Evolutionary conservation across 2,113 vertebrate genomes (phyloP).

Genomic region (Accipiter cooperii): DNA sequence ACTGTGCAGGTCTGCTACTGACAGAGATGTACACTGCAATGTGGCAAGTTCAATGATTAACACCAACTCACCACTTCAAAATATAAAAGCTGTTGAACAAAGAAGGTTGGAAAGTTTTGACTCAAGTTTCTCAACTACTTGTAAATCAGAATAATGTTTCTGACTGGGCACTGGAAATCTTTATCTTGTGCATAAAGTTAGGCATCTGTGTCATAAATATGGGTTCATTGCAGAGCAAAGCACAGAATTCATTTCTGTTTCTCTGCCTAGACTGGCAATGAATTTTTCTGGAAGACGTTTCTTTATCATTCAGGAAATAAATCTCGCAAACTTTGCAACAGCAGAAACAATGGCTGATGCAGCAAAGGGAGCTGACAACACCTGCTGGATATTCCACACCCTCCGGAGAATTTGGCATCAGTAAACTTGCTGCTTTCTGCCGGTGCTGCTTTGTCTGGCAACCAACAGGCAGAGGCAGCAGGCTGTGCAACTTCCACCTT

Average conservation of each 20-base stretch:
- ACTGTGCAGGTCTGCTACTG: not conserved
- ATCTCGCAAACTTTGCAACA: not conserved
- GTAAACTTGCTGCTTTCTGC: not conserved
- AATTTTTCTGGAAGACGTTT: not conserved
- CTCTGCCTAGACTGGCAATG: not conserved
- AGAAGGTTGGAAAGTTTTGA: not conserved
- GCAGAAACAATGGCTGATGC: not conserved
- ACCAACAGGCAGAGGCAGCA: not conserved
- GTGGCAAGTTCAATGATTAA: not conserved
- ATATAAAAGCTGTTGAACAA: not conserved
- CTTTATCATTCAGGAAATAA: slow-evolving; percentile 2
- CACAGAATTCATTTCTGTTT: not conserved
- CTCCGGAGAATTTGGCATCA: not conserved
- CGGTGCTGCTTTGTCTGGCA: not conserved
- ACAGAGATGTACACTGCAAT: not conserved
- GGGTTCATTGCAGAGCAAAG: not conserved
- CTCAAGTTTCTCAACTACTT: not conserved
- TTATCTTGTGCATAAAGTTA: not conserved
- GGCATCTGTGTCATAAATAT: not conserved
- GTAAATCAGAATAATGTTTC: not conserved
- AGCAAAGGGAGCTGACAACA: not conserved
- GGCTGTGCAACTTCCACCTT: not conserved
- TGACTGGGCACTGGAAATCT: not conserved
- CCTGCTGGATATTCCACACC: not conserved
- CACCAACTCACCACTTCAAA: not conserved